phyloP scores from a whole-genome alignment of 1,140 invertebrate species.

The Trachymyrmex cornetzi region DNA sequence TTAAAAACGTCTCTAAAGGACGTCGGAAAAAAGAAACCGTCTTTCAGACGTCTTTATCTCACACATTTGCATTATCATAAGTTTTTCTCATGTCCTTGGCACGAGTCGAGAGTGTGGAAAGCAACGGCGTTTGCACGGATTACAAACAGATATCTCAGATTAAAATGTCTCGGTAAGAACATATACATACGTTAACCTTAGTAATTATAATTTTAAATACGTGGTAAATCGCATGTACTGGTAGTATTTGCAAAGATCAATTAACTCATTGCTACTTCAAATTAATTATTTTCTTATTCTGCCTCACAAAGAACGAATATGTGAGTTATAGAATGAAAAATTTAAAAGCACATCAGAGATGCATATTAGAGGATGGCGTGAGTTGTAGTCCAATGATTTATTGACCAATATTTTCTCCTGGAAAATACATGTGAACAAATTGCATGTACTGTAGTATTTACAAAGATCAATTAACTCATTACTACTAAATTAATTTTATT shows the following conservation, averaged over 20 bases:
- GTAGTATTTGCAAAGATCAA: conserved; percentile 57
- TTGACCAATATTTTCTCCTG: not conserved
- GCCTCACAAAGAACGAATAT: not conserved
- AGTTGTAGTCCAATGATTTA: not conserved
- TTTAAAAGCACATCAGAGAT: not conserved
- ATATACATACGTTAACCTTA: conserved; percentile 66
- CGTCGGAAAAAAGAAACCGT: not conserved
- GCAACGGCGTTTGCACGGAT: conserved; percentile 34
- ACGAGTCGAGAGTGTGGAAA: conserved; percentile 33
- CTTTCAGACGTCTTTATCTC: not conserved
- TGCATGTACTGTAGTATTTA: conserved; percentile 62
- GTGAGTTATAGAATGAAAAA: not conserved
- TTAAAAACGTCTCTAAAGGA: not conserved
- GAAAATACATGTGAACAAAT: conserved; percentile 53
- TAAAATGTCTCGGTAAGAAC: conserved; percentile 75
- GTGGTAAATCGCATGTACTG: conserved; percentile 42
- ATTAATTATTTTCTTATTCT: conserved; percentile 16
- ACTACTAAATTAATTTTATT: not conserved
- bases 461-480: conserved; percentile 13
- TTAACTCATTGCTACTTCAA: conserved; percentile 1
- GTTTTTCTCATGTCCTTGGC: not conserved
- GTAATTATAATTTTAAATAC: conserved; percentile 59
- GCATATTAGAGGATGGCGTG: not conserved
- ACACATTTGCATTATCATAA: not conserved
- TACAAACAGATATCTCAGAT: conserved; percentile 60